phyloP scores from a whole-genome alignment of 2,888 invertebrate genomes.

The Agriotes lineatus region DNA sequence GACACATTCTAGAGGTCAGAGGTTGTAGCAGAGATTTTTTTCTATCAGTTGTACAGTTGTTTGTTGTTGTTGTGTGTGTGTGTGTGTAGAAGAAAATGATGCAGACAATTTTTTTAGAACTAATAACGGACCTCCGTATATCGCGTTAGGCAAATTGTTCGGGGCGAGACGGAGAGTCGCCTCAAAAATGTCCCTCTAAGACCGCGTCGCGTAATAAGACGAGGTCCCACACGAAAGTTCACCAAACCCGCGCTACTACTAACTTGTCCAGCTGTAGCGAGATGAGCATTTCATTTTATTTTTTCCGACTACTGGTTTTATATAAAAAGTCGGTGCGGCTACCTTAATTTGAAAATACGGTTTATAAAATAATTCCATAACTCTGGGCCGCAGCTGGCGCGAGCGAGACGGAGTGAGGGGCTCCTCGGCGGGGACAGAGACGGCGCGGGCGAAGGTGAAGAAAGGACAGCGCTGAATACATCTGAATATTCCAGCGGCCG shows the following conservation, averaged over 20 bases:
- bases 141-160: too few relatives aligned
- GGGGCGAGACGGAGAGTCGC: too few relatives aligned
- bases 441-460: conserved; percentile 29
- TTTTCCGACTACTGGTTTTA: conserved; percentile 66
- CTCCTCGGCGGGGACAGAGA: conserved; percentile 12
- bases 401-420: conserved; percentile 19
- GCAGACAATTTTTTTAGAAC: too few relatives aligned
- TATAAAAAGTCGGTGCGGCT: conserved; percentile 64
- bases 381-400: conserved; percentile 39
- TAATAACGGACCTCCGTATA: too few relatives aligned
- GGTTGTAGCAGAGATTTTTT: too few relatives aligned
- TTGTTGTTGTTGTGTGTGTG: too few relatives aligned
- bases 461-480: conserved; percentile 42
- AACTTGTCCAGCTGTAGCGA: conserved; percentile 40
- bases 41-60: too few relatives aligned
- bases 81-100: too few relatives aligned
- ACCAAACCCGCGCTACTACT: conserved; percentile 34
- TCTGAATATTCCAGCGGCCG: conserved; percentile 44
- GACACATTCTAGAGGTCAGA: too few relatives aligned
- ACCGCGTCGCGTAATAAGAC: too few relatives aligned
- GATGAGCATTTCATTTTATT: conserved; percentile 54
- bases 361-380: conserved; percentile 59
- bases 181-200: too few relatives aligned
- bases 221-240: conserved; percentile 27
- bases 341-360: conserved; percentile 66